Conservation (phyloP, 2,113 vertebrate species). For the Oncorhynchus kisutch region DNA sequence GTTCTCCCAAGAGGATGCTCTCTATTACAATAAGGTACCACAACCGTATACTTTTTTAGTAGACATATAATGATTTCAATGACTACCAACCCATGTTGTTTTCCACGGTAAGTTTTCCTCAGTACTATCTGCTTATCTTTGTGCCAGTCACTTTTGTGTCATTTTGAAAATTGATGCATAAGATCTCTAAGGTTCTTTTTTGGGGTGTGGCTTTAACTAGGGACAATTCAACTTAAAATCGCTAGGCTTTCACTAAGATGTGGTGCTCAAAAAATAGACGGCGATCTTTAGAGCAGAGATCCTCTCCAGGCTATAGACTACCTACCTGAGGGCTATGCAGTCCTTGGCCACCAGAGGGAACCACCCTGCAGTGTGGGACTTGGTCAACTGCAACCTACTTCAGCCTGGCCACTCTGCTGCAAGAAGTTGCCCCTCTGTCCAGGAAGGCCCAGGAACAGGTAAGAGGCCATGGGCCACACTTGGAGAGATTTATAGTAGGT, state of each 20-base stretch:
- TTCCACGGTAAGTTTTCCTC: no score
- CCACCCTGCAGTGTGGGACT: slow-evolving; percentile 92
- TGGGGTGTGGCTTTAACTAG: not conserved
- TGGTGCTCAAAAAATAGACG: no score
- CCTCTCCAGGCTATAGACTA: slow-evolving; percentile 86
- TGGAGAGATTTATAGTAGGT: not conserved
- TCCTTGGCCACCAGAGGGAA: slow-evolving; percentile 79
- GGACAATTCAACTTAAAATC: not conserved
- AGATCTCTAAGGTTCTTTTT: not conserved
- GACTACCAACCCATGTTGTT: no score
- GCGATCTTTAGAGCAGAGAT: no score
- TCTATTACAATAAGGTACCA: slow-evolving; percentile 93
- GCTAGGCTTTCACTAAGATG: no score
- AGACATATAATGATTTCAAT: no score
- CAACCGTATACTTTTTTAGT: not conserved
- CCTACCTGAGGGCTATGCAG: slow-evolving; percentile 85
- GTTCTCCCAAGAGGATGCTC: slow-evolving; percentile 92
- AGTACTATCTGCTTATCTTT: no score
- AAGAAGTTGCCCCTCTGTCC: slow-evolving; percentile 94
- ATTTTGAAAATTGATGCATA: no score
- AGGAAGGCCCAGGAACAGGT: slow-evolving; percentile 97
- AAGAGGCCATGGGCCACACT: not conserved
- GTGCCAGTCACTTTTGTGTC: not conserved
- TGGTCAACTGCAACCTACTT: slow-evolving; percentile 96
- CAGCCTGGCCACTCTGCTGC: slow-evolving; percentile 91